Evolutionary conservation across 2,888 invertebrate species (phyloP).

Genomic region (Protophormia terraenovae): DNA sequence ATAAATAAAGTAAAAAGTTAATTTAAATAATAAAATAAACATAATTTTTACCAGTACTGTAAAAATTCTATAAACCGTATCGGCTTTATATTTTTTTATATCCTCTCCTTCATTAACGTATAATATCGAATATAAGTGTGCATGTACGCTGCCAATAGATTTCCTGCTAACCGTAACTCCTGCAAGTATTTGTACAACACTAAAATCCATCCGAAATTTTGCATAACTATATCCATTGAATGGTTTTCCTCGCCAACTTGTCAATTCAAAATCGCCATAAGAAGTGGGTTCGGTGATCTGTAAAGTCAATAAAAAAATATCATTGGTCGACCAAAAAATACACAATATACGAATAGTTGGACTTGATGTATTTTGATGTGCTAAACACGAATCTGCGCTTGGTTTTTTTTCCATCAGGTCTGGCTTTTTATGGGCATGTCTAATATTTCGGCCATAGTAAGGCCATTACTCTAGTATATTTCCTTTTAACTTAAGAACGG

Average conservation of each 20-base stretch:
- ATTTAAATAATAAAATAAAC: too few species aligned
- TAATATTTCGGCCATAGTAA: too few species aligned
- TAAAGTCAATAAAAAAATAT: too few species aligned
- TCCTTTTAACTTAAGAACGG: too few species aligned
- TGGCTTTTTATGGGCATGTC: too few species aligned
- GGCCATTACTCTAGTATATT: too few species aligned
- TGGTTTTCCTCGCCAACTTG: conserved; percentile 83
- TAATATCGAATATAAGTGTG: conserved; percentile 87
- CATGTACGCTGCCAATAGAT: conserved; percentile 89
- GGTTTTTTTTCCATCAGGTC: too few species aligned
- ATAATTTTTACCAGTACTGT: conserved; percentile 92
- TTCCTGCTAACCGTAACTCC: conserved; percentile 88
- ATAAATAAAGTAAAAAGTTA: too few species aligned
- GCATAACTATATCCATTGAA: conserved; percentile 88
- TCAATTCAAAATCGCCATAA: conserved; percentile 86
- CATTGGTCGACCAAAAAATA: too few species aligned
- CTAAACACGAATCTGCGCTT: too few species aligned
- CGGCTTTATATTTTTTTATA: conserved; percentile 89
- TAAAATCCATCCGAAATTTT: conserved; percentile 88
- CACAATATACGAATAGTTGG: too few species aligned
- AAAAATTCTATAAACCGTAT: conserved; percentile 92
- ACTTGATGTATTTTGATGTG: too few species aligned
- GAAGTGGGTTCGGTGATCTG: conserved; percentile 86
- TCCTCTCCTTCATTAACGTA: conserved; percentile 85
- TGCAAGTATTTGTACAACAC: conserved; percentile 87